A percentile compares a stretch with the other conserved stretches of the same genome.
phyloP scores from a whole-genome alignment of 2,797 vertebrate species.

The Tragelaphus oryx region DNA sequence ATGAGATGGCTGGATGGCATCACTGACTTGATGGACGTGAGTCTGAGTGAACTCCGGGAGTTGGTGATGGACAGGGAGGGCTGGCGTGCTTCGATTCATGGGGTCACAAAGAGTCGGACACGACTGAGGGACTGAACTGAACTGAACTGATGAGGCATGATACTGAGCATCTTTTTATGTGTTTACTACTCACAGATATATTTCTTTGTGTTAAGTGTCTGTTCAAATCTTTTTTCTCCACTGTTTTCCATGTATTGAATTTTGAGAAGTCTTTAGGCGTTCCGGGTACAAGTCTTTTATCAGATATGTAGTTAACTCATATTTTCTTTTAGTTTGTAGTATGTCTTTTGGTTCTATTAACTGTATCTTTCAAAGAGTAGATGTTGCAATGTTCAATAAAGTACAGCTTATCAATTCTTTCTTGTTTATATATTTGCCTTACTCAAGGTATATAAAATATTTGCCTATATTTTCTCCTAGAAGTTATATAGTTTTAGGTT shows the following conservation, averaged over 20 bases:
- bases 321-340: neutral
- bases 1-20: no score
- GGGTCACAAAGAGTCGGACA: no score
- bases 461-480: neutral
- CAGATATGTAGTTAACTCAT: neutral
- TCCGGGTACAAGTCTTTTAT: neutral
- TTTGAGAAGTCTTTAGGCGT: neutral
- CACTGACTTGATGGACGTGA: no score
- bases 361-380: neutral
- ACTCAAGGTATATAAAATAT: neutral
- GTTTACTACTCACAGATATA: neutral
- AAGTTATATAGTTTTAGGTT: neutral
- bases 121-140: no score
- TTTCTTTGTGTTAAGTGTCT: neutral
- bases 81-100: no score
- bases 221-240: neutral
- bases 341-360: neutral
- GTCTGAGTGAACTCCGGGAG: no score
- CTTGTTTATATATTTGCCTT: neutral
- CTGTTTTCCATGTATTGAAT: neutral
- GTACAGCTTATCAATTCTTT: neutral
- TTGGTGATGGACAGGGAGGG: no score
- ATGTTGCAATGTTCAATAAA: neutral
- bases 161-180: neutral
- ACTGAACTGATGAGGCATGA: neutral